These are phyloP conservation scores for Lampropteryx suffumata DNA, from an alignment of 2,888 invertebrate species.

Conservation along the genomic window DNA sequence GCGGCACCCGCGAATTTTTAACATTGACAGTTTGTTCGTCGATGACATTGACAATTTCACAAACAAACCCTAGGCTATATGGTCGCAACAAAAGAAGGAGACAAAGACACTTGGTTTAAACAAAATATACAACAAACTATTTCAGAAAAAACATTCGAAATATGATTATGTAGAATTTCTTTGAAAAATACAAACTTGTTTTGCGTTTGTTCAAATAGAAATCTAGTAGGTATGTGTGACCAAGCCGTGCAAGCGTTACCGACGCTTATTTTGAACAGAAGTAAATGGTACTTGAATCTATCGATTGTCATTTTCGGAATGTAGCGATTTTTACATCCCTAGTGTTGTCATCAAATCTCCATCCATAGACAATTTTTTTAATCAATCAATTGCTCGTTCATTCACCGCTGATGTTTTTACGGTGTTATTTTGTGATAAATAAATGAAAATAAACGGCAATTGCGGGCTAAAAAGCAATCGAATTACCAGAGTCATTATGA, in stretches of 20 bases:
- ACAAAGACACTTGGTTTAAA: no score
- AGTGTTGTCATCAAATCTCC: constrained; percentile 48
- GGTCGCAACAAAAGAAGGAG: no score
- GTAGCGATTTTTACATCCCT: constrained; percentile 41
- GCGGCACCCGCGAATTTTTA: constrained; percentile 31
- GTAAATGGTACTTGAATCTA: no score
- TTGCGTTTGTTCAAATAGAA: no score
- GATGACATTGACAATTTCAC: not conserved
- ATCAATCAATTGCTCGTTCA: constrained; percentile 81
- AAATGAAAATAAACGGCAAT: constrained; percentile 73
- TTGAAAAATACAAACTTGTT: no score
- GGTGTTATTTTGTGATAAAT: constrained; percentile 77
- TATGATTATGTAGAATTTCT: no score
- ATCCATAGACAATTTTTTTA: constrained; percentile 67
- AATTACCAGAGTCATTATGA: constrained; percentile 61
- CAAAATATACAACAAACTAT: no score
- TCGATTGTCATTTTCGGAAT: constrained; percentile 28
- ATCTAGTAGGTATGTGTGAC: no score
- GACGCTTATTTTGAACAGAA: no score
- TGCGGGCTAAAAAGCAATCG: constrained; percentile 62
- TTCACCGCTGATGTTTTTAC: constrained; percentile 82
- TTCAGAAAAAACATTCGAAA: no score
- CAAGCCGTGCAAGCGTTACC: no score
- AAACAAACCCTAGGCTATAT: no score
- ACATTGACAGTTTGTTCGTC: constrained; percentile 6